Conservation (phyloP, 2,113 vertebrate species). For the Muscicapa adusta region DNA sequence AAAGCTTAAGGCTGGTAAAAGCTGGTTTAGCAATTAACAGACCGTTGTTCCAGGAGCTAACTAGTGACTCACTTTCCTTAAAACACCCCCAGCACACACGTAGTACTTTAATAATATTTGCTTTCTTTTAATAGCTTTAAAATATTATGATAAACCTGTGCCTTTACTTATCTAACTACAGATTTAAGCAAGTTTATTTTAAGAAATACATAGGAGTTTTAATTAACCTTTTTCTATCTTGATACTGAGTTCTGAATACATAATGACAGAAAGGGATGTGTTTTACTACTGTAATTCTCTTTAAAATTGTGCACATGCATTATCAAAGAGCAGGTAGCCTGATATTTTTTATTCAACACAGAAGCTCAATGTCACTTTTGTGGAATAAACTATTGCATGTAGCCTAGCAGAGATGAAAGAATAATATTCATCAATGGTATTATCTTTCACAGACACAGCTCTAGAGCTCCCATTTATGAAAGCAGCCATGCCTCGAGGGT, state of each 20-base stretch:
- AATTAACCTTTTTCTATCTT: not conserved
- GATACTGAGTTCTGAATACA: not conserved
- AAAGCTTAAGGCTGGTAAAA: constrained; percentile 23
- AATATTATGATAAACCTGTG: not conserved
- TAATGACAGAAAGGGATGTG: not conserved
- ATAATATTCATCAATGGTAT: not conserved
- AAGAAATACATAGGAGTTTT: not conserved
- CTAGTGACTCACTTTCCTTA: not conserved
- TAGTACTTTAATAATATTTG: not conserved
- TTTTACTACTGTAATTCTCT: not conserved
- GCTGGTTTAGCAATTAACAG: constrained; percentile 36
- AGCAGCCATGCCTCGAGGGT: fast-evolving
- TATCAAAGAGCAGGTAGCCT: not conserved
- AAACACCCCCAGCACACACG: not conserved
- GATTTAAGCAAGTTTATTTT: not conserved
- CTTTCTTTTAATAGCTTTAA: constrained; percentile 16
- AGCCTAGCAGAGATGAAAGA: not conserved
- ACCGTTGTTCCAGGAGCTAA: constrained; percentile 6
- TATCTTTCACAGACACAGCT: not conserved
- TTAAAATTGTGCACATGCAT: not conserved
- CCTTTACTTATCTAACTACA: not conserved
- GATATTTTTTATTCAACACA: not conserved
- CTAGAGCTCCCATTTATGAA: not conserved
- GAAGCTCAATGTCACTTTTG: not conserved
- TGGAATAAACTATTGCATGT: not conserved